These are phyloP conservation scores for Monodelphis domestica DNA, from an alignment of 2,797 vertebrate species.

Conservation along the genomic window DNA sequence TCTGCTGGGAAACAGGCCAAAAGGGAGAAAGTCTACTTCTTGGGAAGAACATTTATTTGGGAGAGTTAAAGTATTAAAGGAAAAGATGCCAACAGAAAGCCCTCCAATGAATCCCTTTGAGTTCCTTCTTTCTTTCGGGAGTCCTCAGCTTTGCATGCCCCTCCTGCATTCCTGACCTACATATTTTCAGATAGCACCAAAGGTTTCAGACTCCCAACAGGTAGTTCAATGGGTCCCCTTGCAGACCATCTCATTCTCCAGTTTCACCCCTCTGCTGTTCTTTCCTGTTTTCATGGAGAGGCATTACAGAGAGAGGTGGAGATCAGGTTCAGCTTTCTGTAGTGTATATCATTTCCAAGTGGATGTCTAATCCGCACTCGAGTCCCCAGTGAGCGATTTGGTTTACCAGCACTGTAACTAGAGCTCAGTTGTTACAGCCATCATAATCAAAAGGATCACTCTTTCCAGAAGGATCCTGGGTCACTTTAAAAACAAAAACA, in stretches of 20 bases:
- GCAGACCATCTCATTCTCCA: neutral
- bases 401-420: slow-evolving; percentile 77
- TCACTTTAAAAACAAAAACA: slow-evolving; percentile 33
- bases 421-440: slow-evolving; percentile 72
- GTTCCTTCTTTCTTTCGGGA: neutral
- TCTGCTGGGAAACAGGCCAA: neutral
- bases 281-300: neutral
- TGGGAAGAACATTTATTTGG: neutral
- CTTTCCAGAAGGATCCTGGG: slow-evolving; percentile 74
- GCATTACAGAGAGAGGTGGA: slow-evolving; percentile 64
- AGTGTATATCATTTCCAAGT: slow-evolving; percentile 73
- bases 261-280: slow-evolving; percentile 28
- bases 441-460: slow-evolving; percentile 70
- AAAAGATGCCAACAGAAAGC: neutral
- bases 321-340: slow-evolving; percentile 72
- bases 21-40: neutral
- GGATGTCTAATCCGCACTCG: slow-evolving; percentile 64
- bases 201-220: too few species aligned
- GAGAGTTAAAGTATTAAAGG: neutral
- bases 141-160: neutral
- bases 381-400: slow-evolving; percentile 73
- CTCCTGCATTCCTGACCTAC: neutral
- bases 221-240: neutral
- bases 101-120: too few species aligned
- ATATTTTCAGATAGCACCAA: neutral